phyloP scores from a whole-genome alignment of 2,113 vertebrate species.

The Mirza zaza region DNA sequence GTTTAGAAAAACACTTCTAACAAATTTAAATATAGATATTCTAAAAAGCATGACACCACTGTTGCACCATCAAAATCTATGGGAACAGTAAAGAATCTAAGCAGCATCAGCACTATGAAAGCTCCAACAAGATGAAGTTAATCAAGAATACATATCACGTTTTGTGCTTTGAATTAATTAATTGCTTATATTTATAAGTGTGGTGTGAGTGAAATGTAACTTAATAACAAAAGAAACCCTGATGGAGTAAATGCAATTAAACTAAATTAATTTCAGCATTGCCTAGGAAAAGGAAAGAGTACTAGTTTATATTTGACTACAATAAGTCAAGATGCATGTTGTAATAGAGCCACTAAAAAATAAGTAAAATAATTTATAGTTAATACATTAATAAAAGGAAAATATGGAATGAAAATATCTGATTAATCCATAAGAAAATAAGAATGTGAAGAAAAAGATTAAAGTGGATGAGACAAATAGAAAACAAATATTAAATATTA shows the following conservation, averaged over 20 bases:
- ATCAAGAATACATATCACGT: not conserved
- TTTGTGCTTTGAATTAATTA: not conserved
- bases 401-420: not conserved
- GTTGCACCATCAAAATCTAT: not conserved
- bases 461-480: not conserved
- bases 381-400: not conserved
- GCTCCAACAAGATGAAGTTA: not conserved
- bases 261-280: not conserved
- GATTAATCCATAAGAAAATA: not conserved
- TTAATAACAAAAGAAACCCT: not conserved
- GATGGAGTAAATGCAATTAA: not conserved
- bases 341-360: not conserved
- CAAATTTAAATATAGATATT: not conserved
- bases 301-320: not conserved
- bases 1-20: not conserved
- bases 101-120: not conserved
- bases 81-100: not conserved
- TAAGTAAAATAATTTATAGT: not conserved
- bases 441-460: not conserved
- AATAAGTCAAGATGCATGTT: not conserved
- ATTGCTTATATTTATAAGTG: not conserved
- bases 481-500: not conserved
- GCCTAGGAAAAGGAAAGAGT: not conserved
- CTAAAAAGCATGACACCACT: not conserved
- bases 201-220: not conserved